Base-by-base conservation (phyloP, 2,888 invertebrate species). In the Nephrotoma guestfalica region DNA sequence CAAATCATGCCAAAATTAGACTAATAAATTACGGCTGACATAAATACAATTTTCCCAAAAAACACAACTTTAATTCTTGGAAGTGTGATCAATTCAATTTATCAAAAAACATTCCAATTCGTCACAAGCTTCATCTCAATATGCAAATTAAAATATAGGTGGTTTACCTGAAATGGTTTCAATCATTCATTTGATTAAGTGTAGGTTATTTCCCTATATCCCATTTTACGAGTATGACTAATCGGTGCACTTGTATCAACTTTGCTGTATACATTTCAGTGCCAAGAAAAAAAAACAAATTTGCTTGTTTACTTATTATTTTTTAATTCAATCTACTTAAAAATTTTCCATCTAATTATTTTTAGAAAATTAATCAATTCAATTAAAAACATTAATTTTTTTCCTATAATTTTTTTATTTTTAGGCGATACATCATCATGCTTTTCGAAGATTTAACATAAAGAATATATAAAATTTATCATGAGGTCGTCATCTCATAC, bases 401-500 rank as follows among this genome's bases (percentile, higher is more conserved):
- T n/a, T 41, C n/a, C 47, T 71, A 71, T n/a, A 15, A 30, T 57
- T 57, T 57, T 13, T 86, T 86, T 45, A 40, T 87, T 87, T 87
- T 6, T 41, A 86, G 86, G 13, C 87, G 88, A 85, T 13, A 41
- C 43, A 86, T 87, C 87, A 88, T 88, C 88, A 91, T 90, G 91
- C 89, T 88, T 86, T 89, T 89, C 88, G 89, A 90, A 88, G 90
- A 89, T 89, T 89, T 89, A 88, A 88, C 89, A 88, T 90, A 88
- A 89, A 88, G 89, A 89, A 88, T 15, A n/a, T 41, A 88, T 88
- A 88, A 87, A 87, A 42, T 88, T 87, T 89, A 91, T 90, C 90
- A 91, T 91, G 91, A 91, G 90, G 90, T 91, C 91, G 88, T 90
- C 90, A 89, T 90, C 90, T 89, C 91, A 91, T 89, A 91, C 91